These are phyloP conservation scores for Lochmaea capreae DNA, from an alignment of 2,888 invertebrate genomes.

Conservation along the genomic window DNA sequence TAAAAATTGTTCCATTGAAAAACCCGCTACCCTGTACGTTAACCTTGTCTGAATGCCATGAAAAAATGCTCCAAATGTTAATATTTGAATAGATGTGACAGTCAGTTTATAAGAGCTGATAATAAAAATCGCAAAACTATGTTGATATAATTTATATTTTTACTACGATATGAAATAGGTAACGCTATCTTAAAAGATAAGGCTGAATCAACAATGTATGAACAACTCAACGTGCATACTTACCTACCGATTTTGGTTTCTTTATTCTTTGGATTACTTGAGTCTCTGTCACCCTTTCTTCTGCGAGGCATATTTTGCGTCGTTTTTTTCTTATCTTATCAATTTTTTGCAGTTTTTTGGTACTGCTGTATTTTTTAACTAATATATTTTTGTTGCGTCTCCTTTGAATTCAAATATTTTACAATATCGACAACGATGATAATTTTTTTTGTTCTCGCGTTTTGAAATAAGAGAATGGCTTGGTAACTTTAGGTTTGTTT, in stretches of 20 bases:
- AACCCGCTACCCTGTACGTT: not conserved
- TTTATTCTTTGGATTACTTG: not conserved
- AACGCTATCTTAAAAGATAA: conserved; percentile 36
- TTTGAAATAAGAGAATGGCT: too few species aligned
- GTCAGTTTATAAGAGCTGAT: conserved; percentile 33
- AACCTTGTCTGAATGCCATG: conserved; percentile 30
- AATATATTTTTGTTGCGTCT: too few species aligned
- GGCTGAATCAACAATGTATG: conserved; percentile 19
- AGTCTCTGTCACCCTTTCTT: not conserved
- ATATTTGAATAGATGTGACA: conserved; percentile 36
- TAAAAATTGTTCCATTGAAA: not conserved
- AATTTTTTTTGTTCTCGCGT: too few species aligned
- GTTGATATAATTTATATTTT: conserved; percentile 37
- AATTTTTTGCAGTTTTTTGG: too few species aligned
- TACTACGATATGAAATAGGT: conserved; percentile 15
- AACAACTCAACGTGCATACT: not conserved
- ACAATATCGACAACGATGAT: too few species aligned
- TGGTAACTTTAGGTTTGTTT: too few species aligned
- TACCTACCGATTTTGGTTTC: not conserved
- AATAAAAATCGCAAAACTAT: conserved; percentile 40
- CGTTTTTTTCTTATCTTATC: too few species aligned
- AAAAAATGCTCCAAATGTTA: conserved; percentile 31
- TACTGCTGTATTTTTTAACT: too few species aligned
- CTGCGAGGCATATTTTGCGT: too few species aligned
- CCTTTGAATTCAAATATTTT: too few species aligned